phyloP scores from a whole-genome alignment of 2,888 invertebrate genomes.

The Aporophyla nigra region DNA sequence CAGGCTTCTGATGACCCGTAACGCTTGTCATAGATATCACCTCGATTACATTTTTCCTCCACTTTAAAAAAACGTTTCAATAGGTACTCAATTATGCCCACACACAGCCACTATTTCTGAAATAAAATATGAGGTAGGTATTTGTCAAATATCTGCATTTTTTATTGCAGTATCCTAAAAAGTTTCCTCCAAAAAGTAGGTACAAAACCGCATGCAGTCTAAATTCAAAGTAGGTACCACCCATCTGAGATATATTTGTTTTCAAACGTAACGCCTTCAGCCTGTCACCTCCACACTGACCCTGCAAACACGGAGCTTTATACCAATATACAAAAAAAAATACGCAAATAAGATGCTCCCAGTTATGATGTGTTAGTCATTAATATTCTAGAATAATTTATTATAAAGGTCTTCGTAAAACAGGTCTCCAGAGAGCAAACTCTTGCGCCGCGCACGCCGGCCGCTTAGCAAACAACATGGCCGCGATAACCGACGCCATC shows the following conservation, averaged over 20 bases:
- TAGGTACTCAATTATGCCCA: neutral
- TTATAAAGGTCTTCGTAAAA: constrained; percentile 84
- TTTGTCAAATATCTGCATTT: neutral
- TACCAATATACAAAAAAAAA: constrained; percentile 60
- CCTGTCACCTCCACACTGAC: constrained; percentile 53
- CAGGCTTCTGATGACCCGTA: too few species aligned
- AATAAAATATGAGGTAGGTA: neutral
- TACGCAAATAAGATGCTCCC: constrained; percentile 73
- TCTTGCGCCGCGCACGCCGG: constrained; percentile 84
- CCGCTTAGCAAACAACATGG: constrained; percentile 86
- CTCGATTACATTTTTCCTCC: neutral
- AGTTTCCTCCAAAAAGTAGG: neutral
- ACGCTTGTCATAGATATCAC: too few species aligned
- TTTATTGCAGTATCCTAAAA: neutral
- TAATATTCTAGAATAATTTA: constrained; percentile 78
- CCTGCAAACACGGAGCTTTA: constrained; percentile 56
- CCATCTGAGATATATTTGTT: constrained; percentile 64
- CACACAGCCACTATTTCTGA: neutral
- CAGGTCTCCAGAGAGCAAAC: constrained; percentile 88
- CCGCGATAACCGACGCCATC: constrained; percentile 88
- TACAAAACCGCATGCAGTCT: constrained; percentile 42
- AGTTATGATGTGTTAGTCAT: constrained; percentile 84
- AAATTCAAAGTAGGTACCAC: constrained; percentile 64
- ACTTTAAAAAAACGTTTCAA: neutral
- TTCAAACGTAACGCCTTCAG: constrained; percentile 67